Conservation (phyloP, 30 jellyfish, hydroid and myxozoan genomes). For the Chrysaora quinquecirrha region DNA sequence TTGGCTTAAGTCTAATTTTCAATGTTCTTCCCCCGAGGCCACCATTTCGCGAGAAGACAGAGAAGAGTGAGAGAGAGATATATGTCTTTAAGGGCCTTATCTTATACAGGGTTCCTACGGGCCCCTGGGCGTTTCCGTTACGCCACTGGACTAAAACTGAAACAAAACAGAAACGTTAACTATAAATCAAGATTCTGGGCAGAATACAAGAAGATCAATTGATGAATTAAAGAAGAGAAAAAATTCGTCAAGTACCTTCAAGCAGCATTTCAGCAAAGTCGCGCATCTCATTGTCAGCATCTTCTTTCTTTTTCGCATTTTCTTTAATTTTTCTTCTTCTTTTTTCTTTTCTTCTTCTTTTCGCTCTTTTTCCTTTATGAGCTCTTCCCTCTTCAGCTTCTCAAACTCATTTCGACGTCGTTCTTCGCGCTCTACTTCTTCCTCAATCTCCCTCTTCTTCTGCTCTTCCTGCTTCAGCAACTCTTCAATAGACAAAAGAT, state of each 20-base stretch:
- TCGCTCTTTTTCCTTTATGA: slow-evolving; percentile 30
- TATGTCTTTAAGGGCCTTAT: no score
- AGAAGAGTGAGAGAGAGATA: no score
- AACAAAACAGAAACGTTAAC: no score
- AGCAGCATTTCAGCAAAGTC: slow-evolving; percentile 96
- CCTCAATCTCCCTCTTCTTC: slow-evolving; percentile 35
- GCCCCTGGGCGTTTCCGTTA: no score
- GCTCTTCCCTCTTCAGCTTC: slow-evolving; percentile 28
- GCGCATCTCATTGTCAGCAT: slow-evolving; percentile 63
- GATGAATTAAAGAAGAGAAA: no score
- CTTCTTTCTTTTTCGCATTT: slow-evolving; percentile 43
- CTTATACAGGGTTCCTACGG: no score
- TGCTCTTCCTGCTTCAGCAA: slow-evolving; percentile 57
- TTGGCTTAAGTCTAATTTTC: no score
- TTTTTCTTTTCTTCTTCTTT: slow-evolving; percentile 40
- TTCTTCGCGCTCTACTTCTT: slow-evolving; percentile 65
- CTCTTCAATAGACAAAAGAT: slow-evolving; percentile 25
- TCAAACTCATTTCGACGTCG: slow-evolving; percentile 37
- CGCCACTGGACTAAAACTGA: no score
- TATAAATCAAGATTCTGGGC: no score
- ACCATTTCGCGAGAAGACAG: no score
- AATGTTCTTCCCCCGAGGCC: no score
- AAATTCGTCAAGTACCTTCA: slow-evolving; percentile 85
- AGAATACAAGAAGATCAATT: no score
- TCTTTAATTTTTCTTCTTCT: slow-evolving; percentile 46